Conservation (phyloP, 2,113 vertebrate species). For the Apteryx owenii region DNA sequence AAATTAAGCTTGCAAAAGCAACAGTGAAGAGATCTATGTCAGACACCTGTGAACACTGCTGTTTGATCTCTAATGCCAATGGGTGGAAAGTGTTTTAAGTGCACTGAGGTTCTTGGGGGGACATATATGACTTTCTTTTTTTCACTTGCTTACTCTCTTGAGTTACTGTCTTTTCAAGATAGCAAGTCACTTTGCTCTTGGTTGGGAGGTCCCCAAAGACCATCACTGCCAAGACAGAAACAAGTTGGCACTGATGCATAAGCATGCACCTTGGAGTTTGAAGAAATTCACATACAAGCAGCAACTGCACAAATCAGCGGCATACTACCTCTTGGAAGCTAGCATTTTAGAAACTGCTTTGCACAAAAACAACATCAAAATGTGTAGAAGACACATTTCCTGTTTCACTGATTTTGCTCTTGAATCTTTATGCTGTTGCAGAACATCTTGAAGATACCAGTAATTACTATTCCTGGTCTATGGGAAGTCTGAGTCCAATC, state of each 20-base stretch:
- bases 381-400: not conserved
- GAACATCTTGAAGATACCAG: not conserved
- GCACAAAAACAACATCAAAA: not conserved
- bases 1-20: not conserved
- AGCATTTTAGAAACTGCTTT: not conserved
- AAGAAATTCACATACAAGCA: not conserved
- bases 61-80: not conserved
- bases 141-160: not conserved
- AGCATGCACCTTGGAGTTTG: not conserved
- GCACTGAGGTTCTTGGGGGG: not conserved
- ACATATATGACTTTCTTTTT: rapidly evolving
- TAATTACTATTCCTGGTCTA: not conserved
- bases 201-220: not conserved
- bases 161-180: no score
- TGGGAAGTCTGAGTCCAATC: not conserved
- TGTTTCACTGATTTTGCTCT: not conserved
- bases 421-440: not conserved
- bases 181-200: not conserved
- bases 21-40: not conserved
- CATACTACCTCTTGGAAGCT: not conserved
- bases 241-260: not conserved
- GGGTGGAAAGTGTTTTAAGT: not conserved
- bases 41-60: not conserved
- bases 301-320: not conserved
- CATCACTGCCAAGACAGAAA: not conserved